Conservation (phyloP, 2,113 vertebrate genomes). For the Notothenia coriiceps region DNA sequence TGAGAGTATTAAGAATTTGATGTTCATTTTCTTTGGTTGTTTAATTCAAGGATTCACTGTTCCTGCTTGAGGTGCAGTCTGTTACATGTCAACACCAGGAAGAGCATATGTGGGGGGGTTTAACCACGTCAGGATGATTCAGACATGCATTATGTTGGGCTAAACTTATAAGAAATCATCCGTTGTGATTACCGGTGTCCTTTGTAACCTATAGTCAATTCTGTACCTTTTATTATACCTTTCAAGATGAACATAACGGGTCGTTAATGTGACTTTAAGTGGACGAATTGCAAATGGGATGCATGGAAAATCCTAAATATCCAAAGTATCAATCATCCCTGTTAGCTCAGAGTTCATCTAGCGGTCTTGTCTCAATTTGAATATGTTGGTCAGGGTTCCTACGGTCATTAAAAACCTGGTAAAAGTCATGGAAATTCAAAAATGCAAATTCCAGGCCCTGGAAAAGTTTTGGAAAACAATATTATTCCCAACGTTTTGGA, state of each 20-base stretch:
- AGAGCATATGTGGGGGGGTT: conserved; percentile 10
- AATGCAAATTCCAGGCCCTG: too few relatives aligned
- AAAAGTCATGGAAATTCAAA: too few relatives aligned
- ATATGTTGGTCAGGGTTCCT: too few relatives aligned
- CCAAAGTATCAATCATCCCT: neutral
- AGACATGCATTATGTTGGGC: conserved; percentile 5
- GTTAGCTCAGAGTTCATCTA: neutral
- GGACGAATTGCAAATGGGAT: too few relatives aligned
- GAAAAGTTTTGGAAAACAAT: too few relatives aligned
- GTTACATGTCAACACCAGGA: conserved; percentile 16
- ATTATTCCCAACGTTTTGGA: too few relatives aligned
- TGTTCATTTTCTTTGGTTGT: conserved; percentile 49
- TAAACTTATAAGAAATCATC: neutral
- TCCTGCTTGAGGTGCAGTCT: conserved; percentile 16
- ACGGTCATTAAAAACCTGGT: too few relatives aligned
- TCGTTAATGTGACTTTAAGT: too few relatives aligned
- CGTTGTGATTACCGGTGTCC: too few relatives aligned
- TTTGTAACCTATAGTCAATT: too few relatives aligned
- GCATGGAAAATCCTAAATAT: neutral
- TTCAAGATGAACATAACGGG: too few relatives aligned
- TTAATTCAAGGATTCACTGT: conserved; percentile 42
- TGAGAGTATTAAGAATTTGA: conserved; percentile 60
- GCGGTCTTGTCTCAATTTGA: too few relatives aligned
- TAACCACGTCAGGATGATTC: conserved; percentile 24
- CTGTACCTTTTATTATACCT: neutral